These are phyloP conservation scores for Rhyacophila brunnea DNA, from an alignment of 1,140 invertebrate genomes.

Conservation along the genomic window DNA sequence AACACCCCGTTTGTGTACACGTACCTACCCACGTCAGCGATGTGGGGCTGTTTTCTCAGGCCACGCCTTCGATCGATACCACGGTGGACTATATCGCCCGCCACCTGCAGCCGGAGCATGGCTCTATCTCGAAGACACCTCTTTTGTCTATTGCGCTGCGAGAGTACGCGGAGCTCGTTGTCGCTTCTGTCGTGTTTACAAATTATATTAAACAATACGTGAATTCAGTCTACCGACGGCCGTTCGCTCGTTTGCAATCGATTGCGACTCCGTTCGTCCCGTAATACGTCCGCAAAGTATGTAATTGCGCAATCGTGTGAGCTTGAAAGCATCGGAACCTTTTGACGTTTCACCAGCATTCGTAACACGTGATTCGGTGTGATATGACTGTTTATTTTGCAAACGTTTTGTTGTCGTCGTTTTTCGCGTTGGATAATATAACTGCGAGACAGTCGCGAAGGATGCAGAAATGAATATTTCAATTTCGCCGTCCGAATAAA, in stretches of 20 bases:
- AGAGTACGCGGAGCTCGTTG: not conserved
- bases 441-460: not conserved
- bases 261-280: not conserved
- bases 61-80: conserved; percentile 32
- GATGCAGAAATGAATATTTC: not conserved
- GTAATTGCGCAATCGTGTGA: conserved; percentile 20
- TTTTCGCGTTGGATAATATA: not conserved
- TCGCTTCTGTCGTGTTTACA: not conserved
- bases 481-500: conserved; percentile 6
- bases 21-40: not conserved
- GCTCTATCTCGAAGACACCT: conserved; percentile 1
- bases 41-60: conserved; percentile 11
- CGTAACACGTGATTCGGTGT: not conserved
- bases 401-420: not conserved
- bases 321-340: not conserved
- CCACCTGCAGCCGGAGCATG: conserved; percentile 20
- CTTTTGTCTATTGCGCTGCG: conserved; percentile 5
- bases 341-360: conserved; percentile 16
- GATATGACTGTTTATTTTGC: not conserved
- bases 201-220: not conserved
- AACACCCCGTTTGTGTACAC: too few species aligned
- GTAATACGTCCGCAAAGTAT: not conserved
- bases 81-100: conserved; percentile 14
- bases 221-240: not conserved
- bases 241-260: not conserved